phyloP scores from a whole-genome alignment of 2,797 vertebrate genomes.

The Cacajao melanocephalus region DNA sequence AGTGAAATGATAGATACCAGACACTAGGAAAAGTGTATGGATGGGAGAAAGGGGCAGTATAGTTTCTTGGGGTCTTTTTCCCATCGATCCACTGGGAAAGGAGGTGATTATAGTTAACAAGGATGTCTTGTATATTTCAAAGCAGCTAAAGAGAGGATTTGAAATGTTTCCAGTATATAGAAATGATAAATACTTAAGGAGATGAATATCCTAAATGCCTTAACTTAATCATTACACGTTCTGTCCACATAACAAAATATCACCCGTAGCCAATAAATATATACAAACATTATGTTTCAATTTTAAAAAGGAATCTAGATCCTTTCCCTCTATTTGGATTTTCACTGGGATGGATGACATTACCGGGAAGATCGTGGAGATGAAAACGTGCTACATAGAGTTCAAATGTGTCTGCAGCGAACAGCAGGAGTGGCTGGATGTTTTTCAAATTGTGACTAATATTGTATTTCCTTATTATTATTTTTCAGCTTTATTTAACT shows the following conservation, averaged over 20 bases:
- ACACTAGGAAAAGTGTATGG: not conserved
- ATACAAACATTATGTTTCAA: not conserved
- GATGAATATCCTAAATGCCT: not conserved
- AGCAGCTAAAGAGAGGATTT: not conserved
- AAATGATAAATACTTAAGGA: not conserved
- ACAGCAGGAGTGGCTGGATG: conserved; percentile 28
- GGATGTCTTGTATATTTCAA: not conserved
- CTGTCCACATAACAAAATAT: not conserved
- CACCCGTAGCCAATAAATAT: not conserved
- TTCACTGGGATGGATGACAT: conserved; percentile 60
- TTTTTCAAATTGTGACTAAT: conserved; percentile 54
- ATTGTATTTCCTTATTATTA: conserved; percentile 57
- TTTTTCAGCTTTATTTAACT: conserved; percentile 65
- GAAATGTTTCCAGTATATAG: not conserved
- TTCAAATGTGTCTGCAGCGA: conserved; percentile 33
- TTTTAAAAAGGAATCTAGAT: not conserved
- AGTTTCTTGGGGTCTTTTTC: not conserved
- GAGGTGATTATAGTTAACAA: not conserved
- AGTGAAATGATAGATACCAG: not conserved
- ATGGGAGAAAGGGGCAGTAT: not conserved
- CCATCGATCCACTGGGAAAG: not conserved
- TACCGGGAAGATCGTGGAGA: conserved; percentile 68
- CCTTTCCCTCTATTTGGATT: conserved; percentile 75
- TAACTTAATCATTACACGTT: not conserved
- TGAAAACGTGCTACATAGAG: not conserved